Conservation (phyloP, 1,140 invertebrate genomes). For the Oscheius sp. region DNA sequence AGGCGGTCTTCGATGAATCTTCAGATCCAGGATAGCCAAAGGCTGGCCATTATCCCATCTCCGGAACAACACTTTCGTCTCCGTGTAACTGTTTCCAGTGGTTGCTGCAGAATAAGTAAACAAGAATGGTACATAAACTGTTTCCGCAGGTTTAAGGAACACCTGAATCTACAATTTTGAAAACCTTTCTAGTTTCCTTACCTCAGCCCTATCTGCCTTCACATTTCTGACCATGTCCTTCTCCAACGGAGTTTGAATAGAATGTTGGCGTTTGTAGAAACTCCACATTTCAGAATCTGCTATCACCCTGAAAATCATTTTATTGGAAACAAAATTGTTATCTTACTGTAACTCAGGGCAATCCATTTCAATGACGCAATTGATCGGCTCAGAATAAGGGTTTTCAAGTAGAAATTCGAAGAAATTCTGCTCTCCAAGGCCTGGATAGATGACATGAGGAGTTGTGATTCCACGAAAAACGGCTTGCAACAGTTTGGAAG, state of each 20-base stretch:
- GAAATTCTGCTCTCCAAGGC: slow-evolving; percentile 24
- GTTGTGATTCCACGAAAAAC: slow-evolving; percentile 28
- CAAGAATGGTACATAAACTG: slow-evolving; percentile 17
- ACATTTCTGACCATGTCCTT: slow-evolving; percentile 18
- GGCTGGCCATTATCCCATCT: slow-evolving; percentile 17
- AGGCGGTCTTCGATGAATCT: slow-evolving; percentile 7
- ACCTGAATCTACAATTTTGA: neutral
- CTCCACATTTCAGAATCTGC: slow-evolving; percentile 20
- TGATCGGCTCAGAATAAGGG: slow-evolving; percentile 10
- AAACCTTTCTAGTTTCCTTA: neutral
- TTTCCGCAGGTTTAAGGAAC: slow-evolving; percentile 8
- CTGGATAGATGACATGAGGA: slow-evolving; percentile 19
- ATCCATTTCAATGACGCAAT: slow-evolving; percentile 25
- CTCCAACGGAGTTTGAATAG: slow-evolving; percentile 13
- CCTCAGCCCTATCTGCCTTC: neutral
- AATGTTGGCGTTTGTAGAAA: slow-evolving; percentile 17
- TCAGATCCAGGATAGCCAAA: slow-evolving; percentile 21
- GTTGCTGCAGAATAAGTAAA: slow-evolving; percentile 1
- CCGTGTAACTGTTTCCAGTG: neutral
- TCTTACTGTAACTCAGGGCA: neutral
- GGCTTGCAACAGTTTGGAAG: slow-evolving; percentile 24
- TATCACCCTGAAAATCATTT: slow-evolving; percentile 2
- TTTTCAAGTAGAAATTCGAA: slow-evolving; percentile 29
- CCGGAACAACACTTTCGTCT: slow-evolving; percentile 17
- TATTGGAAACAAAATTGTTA: neutral